A percentile compares a stretch with the other conserved stretches of the same genome.
Conservation (phyloP, 2,113 vertebrate species). For the Vimba vimba region DNA sequence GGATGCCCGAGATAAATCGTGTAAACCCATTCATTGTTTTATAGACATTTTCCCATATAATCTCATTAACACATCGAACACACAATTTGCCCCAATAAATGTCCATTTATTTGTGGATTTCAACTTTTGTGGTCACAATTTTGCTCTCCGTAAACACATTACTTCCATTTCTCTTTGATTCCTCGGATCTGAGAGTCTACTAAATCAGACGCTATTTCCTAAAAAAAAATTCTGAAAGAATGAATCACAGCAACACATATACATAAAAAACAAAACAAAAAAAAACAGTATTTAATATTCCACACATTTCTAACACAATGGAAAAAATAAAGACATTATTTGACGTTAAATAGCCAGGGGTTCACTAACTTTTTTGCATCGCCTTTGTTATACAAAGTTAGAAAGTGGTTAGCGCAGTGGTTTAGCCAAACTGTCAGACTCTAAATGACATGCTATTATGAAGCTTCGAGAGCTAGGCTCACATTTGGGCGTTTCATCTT, state of each 20-base stretch:
- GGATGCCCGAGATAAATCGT: background rate
- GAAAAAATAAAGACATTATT: background rate
- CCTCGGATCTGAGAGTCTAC: background rate
- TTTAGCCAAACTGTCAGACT: background rate
- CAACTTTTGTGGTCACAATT: background rate
- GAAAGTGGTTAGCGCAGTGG: constrained; percentile 3
- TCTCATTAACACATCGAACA: constrained; percentile 23
- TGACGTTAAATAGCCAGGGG: background rate
- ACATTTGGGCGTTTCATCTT: constrained; percentile 38
- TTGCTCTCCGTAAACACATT: background rate
- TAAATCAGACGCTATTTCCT: background rate
- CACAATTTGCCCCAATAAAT: background rate
- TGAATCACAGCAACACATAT: background rate
- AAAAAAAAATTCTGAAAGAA: background rate
- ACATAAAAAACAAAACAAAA: background rate
- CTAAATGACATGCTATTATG: constrained; percentile 21
- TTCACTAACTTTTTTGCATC: background rate
- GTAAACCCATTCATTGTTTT: constrained; percentile 22
- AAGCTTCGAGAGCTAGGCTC: constrained; percentile 11
- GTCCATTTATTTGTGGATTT: background rate
- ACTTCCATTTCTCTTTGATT: background rate
- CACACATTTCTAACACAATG: background rate
- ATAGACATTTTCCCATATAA: background rate
- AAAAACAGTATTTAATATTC: background rate
- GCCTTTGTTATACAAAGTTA: constrained; percentile 1